A percentile compares a stretch with the other conserved stretches of the same genome.
Conservation (phyloP, 2,113 vertebrate genomes). For the Myotis lucifugus region DNA sequence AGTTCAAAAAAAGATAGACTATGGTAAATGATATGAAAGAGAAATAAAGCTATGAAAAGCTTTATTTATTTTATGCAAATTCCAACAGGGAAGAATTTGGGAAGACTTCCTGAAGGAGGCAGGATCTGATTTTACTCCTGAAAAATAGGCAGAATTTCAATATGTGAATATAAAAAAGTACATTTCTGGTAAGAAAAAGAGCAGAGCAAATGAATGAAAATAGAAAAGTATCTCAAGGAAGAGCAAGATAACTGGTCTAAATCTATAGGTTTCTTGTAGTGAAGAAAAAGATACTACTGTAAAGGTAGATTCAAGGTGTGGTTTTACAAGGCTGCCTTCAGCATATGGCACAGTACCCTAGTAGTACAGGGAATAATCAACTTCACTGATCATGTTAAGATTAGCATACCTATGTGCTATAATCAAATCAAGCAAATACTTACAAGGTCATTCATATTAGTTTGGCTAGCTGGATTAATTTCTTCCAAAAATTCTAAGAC, state of each 20-base stretch:
- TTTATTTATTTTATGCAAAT: background rate
- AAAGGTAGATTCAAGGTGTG: background rate
- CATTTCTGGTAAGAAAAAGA: background rate
- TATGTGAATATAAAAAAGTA: background rate
- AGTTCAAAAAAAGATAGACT: background rate
- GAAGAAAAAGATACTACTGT: background rate
- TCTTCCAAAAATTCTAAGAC: constrained; percentile 98
- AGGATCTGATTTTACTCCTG: background rate
- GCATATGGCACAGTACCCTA: background rate
- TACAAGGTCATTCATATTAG: constrained; percentile 95
- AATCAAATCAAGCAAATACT: constrained; percentile 58
- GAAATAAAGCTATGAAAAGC: background rate
- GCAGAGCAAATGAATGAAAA: background rate
- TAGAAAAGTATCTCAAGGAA: background rate
- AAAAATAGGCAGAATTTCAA: background rate
- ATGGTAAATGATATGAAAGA: background rate
- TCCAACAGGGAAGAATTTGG: background rate
- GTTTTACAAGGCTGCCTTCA: background rate
- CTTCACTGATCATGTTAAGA: background rate
- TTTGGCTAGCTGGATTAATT: constrained; percentile 96
- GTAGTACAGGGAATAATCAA: background rate
- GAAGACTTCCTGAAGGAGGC: background rate
- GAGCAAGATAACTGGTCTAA: background rate
- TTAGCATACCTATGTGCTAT: background rate
- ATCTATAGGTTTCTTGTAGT: background rate